These are phyloP conservation scores for Pheosia tremula DNA, from an alignment of 2,888 invertebrate genomes.

Conservation along the genomic window DNA sequence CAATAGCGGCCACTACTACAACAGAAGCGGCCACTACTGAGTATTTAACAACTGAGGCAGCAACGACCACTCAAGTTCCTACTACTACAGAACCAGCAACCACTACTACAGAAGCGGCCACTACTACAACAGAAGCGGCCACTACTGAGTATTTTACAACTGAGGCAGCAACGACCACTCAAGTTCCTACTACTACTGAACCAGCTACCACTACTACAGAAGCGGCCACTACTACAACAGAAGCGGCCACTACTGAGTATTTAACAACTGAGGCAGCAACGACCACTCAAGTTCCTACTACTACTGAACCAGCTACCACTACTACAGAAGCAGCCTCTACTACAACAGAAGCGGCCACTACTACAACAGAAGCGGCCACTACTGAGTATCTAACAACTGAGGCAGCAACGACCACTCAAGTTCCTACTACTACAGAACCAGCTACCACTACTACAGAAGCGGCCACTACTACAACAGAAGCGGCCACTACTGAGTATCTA, in stretches of 20 bases:
- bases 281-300: no score
- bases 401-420: conserved; percentile 10
- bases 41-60: conserved; percentile 2
- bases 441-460: conserved; percentile 9
- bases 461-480: conserved; percentile 6
- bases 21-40: not conserved
- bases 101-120: not conserved
- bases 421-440: conserved; percentile 8
- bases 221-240: conserved; percentile 11
- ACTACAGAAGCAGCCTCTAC: conserved; percentile 6
- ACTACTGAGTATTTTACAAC: conserved; percentile 4
- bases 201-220: conserved; percentile 8
- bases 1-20: not conserved
- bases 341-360: conserved; percentile 10
- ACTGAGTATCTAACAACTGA: conserved; percentile 8
- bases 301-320: conserved; percentile 9
- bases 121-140: not conserved
- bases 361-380: conserved; percentile 7
- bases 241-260: not conserved
- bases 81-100: conserved; percentile 5
- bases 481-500: conserved; percentile 13
- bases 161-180: conserved; percentile 9
- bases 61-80: not conserved
- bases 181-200: conserved; percentile 6
- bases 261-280: conserved; percentile 13